These are phyloP conservation scores for Eremophila alpestris DNA, from an alignment of 2,797 vertebrate genomes.

Conservation along the genomic window DNA sequence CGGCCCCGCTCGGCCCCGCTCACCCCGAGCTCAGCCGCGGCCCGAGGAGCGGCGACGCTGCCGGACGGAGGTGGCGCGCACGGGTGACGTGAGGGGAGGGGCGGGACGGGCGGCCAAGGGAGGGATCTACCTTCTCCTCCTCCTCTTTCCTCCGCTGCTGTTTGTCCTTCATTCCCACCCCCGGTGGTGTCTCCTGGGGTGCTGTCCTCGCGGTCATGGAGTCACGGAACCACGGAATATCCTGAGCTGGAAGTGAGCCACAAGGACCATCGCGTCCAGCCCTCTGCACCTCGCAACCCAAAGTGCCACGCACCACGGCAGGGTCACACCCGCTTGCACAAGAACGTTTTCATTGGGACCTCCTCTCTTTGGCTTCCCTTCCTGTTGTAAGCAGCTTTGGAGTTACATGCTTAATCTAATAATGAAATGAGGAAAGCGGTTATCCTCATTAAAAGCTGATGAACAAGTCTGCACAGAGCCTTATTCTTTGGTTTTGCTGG, in stretches of 20 bases:
- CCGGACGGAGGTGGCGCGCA: background rate
- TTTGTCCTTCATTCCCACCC: accelerated
- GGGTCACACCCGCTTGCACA: background rate
- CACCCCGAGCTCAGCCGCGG: background rate
- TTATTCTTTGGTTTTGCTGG: background rate
- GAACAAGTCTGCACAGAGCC: background rate
- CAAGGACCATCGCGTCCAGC: background rate
- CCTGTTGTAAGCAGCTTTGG: background rate
- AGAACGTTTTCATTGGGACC: background rate
- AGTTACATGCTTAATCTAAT: background rate
- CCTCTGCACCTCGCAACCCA: background rate
- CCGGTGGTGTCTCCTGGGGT: accelerated
- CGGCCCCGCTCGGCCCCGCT: background rate
- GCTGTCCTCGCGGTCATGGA: accelerated
- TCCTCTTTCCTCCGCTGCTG: accelerated
- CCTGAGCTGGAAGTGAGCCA: accelerated
- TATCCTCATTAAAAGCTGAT: background rate
- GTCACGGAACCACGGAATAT: accelerated
- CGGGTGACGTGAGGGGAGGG: background rate
- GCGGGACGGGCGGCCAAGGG: background rate
- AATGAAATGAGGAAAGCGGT: background rate
- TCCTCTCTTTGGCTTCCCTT: background rate
- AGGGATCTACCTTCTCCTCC: no score
- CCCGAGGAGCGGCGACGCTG: background rate
- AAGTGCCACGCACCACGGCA: accelerated